Percentiles rank a stretch among this genome's conserved stretches.
phyloP scores from a whole-genome alignment of 2,797 vertebrate species.

The Podargus strigoides region DNA sequence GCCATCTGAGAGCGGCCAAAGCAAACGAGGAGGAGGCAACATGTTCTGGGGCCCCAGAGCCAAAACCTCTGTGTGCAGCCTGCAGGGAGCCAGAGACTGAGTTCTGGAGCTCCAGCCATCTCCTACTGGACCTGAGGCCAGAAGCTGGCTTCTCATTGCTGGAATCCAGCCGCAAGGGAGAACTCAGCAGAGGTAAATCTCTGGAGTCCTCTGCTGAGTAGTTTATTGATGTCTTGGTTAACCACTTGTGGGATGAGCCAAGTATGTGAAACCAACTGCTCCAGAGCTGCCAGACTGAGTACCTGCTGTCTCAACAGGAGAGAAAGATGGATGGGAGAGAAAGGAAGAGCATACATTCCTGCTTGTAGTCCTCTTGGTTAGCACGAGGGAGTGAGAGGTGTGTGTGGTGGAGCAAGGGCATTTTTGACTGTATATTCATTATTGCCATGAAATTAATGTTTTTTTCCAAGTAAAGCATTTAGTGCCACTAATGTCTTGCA shows the following conservation, averaged over 20 bases:
- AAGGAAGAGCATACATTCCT: background rate
- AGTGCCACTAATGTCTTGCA: background rate
- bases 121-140: background rate
- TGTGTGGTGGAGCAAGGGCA: background rate
- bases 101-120: background rate
- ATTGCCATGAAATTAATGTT: background rate
- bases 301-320: background rate
- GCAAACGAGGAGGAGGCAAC: background rate
- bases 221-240: conserved; percentile 59
- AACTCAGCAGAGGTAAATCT: background rate
- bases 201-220: conserved; percentile 14
- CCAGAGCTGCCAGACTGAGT: background rate
- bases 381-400: background rate
- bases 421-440: background rate
- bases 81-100: background rate
- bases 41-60: background rate
- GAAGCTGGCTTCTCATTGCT: fast-evolving
- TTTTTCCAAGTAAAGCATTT: conserved; percentile 2
- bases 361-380: background rate
- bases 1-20: background rate
- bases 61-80: background rate
- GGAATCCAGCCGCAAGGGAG: background rate
- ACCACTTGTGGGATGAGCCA: conserved; percentile 41
- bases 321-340: background rate
- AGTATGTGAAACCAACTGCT: background rate